A percentile compares a stretch with the other conserved stretches of the same genome.
Conservation (phyloP, 2,113 vertebrate genomes). For the Nothoprocta pentlandii region DNA sequence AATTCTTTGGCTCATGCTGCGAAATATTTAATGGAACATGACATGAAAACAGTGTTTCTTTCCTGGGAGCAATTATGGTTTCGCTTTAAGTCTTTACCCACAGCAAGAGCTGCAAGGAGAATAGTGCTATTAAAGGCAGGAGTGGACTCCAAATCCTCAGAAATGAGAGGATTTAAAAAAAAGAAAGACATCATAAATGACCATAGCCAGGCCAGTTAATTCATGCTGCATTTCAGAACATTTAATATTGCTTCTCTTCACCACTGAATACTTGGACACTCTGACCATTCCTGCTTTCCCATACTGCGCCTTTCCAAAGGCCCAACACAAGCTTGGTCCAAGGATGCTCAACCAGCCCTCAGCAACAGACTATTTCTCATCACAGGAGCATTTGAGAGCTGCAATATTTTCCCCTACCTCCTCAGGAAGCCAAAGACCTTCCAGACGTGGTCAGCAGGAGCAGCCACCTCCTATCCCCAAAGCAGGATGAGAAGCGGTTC, state of each 20-base stretch:
- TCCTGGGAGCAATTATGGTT: conserved; percentile 52
- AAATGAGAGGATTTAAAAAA: background rate
- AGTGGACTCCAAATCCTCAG: conserved; percentile 28
- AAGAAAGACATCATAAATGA: background rate
- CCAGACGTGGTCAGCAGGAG: background rate
- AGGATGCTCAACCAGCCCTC: accelerated
- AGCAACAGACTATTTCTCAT: background rate
- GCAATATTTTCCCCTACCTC: background rate
- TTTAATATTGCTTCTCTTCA: conserved; percentile 2
- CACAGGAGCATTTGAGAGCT: background rate
- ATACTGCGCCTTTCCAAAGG: accelerated
- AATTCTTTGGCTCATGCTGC: conserved; percentile 34
- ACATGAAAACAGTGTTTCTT: conserved; percentile 64
- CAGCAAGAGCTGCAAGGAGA: conserved; percentile 24
- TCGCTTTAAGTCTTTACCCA: conserved; percentile 59
- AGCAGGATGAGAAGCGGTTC: background rate
- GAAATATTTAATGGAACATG: conserved; percentile 65
- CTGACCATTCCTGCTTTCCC: background rate
- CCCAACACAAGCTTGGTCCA: accelerated
- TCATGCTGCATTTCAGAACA: background rate
- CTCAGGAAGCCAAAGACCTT: background rate
- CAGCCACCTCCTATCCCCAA: background rate
- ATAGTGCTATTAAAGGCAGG: conserved; percentile 32
- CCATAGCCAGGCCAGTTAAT: background rate
- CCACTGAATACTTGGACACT: background rate